Evolutionary conservation across 2,797 vertebrate genomes (phyloP).

Genomic region (Alcedo quadribrachys): DNA sequence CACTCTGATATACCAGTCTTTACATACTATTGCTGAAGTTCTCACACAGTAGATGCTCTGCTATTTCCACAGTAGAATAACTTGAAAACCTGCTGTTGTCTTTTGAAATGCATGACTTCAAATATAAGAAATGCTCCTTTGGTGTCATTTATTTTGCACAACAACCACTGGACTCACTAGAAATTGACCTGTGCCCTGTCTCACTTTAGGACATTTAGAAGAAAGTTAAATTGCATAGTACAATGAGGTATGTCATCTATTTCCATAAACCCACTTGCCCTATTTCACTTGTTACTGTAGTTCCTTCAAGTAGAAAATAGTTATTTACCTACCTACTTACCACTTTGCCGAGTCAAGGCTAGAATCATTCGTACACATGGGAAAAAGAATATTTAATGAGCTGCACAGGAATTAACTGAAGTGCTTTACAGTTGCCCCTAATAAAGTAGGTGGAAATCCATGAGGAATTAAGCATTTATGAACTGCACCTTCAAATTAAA

Average conservation of each 20-base stretch:
- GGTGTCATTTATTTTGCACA: background rate
- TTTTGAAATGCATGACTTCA: background rate
- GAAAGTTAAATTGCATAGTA: background rate
- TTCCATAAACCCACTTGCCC: background rate
- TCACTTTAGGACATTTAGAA: background rate
- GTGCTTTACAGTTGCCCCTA: background rate
- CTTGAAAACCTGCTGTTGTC: background rate
- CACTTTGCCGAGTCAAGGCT: background rate
- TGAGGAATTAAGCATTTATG: background rate
- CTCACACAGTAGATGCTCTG: background rate
- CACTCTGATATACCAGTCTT: background rate
- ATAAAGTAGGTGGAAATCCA: slow-evolving; percentile 32
- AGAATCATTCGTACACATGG: background rate
- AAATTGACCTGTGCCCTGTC: background rate
- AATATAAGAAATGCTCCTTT: background rate
- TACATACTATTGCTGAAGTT: background rate
- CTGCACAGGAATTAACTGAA: slow-evolving; percentile 45
- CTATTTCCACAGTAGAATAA: background rate
- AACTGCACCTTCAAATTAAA: background rate
- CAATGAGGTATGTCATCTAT: background rate
- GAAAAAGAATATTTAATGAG: slow-evolving; percentile 40
- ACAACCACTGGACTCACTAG: background rate
- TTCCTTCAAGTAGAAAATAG: background rate
- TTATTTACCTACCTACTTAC: background rate
- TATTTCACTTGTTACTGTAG: background rate